These are phyloP conservation scores for Aphaenogaster rudis DNA, from an alignment of 1,140 invertebrate genomes.

Conservation along the genomic window DNA sequence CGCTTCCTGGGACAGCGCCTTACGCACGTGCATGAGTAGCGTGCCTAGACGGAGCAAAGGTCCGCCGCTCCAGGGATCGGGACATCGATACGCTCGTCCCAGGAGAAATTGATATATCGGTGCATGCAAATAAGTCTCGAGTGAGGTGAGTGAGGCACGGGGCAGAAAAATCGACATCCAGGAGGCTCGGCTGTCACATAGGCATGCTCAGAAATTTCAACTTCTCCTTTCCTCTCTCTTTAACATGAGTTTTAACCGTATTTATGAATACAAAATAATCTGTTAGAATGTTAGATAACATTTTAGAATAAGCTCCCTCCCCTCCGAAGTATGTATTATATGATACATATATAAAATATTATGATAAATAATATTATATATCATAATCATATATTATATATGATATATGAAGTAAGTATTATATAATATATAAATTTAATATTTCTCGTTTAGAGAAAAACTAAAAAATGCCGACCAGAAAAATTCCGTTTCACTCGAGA, in stretches of 20 bases:
- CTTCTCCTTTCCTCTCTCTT: neutral
- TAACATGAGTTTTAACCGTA: neutral
- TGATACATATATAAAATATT: too few species aligned
- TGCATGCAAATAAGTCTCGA: constrained; percentile 26
- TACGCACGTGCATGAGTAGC: constrained; percentile 13
- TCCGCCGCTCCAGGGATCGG: constrained; percentile 20
- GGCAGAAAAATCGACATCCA: constrained; percentile 9
- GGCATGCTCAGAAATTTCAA: neutral
- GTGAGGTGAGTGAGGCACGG: neutral
- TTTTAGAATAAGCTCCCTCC: neutral
- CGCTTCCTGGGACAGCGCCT: constrained; percentile 64
- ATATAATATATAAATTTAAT: neutral
- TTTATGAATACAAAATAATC: constrained; percentile 10
- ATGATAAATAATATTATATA: too few species aligned
- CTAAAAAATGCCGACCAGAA: neutral
- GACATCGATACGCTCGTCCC: constrained; percentile 30
- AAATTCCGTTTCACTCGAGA: neutral
- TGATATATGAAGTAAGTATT: too few species aligned
- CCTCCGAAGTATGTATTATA: too few species aligned
- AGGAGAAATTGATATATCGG: constrained; percentile 50
- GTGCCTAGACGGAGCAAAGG: constrained; percentile 51
- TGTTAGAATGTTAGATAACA: constrained; percentile 6
- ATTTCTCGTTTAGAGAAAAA: neutral
- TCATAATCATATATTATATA: too few species aligned
- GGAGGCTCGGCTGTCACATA: neutral